phyloP scores from a whole-genome alignment of 2,113 vertebrate species.

The Nyctibius bracteatus region DNA sequence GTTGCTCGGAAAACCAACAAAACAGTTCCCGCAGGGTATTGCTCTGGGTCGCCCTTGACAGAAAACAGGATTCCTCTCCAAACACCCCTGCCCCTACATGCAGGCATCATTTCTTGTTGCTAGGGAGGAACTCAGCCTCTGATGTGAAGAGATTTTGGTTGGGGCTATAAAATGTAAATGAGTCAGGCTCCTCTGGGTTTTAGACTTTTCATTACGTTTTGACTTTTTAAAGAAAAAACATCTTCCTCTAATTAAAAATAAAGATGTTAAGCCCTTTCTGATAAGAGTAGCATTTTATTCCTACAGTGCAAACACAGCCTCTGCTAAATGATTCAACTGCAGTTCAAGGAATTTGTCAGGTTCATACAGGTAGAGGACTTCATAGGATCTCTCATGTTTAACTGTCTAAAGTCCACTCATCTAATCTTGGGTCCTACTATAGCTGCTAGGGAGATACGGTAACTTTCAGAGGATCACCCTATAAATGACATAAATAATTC shows the following conservation, averaged over 20 bases:
- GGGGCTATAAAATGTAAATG: background rate
- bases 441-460: background rate
- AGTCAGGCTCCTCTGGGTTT: background rate
- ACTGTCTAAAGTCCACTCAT: background rate
- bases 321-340: background rate
- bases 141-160: background rate
- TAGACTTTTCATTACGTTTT: background rate
- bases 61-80: background rate
- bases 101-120: background rate
- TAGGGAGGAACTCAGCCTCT: background rate
- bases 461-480: background rate
- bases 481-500: background rate
- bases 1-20: background rate
- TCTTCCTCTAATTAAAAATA: background rate
- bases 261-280: background rate
- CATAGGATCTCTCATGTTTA: background rate
- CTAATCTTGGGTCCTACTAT: background rate
- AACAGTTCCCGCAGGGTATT: background rate
- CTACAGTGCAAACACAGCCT: background rate
- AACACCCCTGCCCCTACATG: background rate
- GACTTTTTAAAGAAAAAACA: background rate
- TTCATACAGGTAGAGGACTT: background rate
- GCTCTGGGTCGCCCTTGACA: background rate
- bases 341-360: background rate
- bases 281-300: background rate